Evolutionary conservation across 2,797 vertebrate genomes (phyloP), one percentile per base, ranked within the genome.

Genomic region (Karalla daura): DNA sequence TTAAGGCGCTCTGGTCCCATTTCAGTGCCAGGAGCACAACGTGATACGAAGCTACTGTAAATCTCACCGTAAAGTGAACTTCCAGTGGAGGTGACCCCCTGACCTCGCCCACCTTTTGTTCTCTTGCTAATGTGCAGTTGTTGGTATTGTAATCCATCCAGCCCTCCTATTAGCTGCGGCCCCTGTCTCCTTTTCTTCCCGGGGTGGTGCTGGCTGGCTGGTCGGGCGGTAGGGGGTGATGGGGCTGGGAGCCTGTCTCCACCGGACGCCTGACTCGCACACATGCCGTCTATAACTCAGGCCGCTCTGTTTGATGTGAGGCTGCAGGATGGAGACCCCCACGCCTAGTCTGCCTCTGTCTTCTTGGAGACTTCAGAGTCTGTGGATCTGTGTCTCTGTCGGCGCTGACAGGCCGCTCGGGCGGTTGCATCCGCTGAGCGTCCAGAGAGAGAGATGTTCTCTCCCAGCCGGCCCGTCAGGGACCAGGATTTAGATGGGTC

Each of bases 241-340:
- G 41, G 10, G 62, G 40, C 53, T 14, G 43, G 64, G 80, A 72
- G 67, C 13, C 12, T 25, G 55, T 51, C 58, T 67, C 76, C 78
- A 56, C 61, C 3, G 24, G 56, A 67, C 72, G 61, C 76, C 21
- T 41, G 74, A 59, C n/a, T 69, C 27, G 73, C 76, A 77, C 86
- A 86, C 76, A 86, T 81, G 80, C 61, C 52, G 79, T 45, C 87
- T 68, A 83, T 89, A 86, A 80, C 70, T 91, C 86, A 86, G 78
- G 78, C 62, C 60, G 59, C 43, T 63, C 14, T 49, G 71, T 89
- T 87, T 88, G 79, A 90, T 82, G 78, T 76, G 0, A 27, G 43
- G 63, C 47, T 52, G 70, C 60, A 28, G 63, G 58, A 81, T 33
- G 53, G 63, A 83, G 86, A 76, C 35, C 4, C 25, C 66, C 51